phyloP scores from a whole-genome alignment of 2,888 invertebrate species.

The Conomelus anceps region DNA sequence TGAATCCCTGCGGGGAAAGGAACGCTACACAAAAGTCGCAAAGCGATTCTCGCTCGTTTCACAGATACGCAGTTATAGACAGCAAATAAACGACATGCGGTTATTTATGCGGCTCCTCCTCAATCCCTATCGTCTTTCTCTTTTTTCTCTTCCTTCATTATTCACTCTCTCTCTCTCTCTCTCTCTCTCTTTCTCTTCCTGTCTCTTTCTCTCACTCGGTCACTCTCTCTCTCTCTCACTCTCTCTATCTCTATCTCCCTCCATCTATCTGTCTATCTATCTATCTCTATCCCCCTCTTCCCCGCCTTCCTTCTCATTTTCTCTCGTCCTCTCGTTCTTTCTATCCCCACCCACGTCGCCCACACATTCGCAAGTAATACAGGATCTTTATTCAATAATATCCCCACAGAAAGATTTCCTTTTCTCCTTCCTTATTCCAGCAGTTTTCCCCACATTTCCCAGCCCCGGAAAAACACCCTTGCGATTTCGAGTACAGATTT shows the following conservation, averaged over 20 bases:
- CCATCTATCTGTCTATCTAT: neutral
- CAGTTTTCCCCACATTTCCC: neutral
- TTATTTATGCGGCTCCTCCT: neutral
- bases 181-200: neutral
- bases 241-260: neutral
- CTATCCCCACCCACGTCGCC: neutral
- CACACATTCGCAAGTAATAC: neutral
- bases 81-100: neutral
- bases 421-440: neutral
- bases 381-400: neutral
- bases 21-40: neutral
- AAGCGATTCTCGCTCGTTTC: neutral
- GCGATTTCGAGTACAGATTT: neutral
- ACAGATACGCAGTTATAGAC: neutral
- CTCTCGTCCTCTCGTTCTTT: no score
- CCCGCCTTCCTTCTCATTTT: neutral
- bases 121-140: neutral
- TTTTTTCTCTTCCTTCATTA: neutral
- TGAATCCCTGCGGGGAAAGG: neutral
- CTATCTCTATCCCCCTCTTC: neutral
- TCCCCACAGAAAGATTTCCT: neutral
- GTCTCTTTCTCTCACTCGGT: no score
- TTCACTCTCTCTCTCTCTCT: neutral
- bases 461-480: neutral
- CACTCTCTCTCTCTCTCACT: no score